Percentiles rank a stretch among this genome's conserved stretches.
Conservation (phyloP, 2,113 vertebrate genomes). For the Nanorana parkeri region DNA sequence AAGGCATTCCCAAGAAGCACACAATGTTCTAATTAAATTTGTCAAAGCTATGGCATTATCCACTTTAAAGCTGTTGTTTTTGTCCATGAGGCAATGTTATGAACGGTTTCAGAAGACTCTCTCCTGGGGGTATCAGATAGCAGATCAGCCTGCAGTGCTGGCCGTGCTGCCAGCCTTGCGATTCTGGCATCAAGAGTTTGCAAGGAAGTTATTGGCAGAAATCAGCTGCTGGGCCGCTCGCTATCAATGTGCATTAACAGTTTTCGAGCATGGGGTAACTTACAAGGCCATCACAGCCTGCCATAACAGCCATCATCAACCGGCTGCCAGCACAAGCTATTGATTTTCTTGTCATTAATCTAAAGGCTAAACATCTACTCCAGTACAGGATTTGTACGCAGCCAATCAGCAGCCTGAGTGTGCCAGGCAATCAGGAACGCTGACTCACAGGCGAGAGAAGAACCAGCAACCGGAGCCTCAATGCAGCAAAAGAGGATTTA, state of each 20-base stretch:
- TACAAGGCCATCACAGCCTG: conserved; percentile 52
- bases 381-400: conserved; percentile 5
- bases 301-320: conserved; percentile 47
- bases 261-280: conserved; percentile 49
- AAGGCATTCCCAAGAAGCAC: conserved; percentile 24
- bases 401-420: not conserved
- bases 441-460: conserved; percentile 26
- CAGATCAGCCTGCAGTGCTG: conserved; percentile 43
- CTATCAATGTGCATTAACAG: conserved; percentile 54
- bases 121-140: conserved; percentile 43
- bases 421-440: conserved; percentile 12
- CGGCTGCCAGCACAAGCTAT: conserved; percentile 50
- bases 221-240: conserved; percentile 43
- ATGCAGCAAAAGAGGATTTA: not conserved
- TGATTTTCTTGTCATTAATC: conserved; percentile 57
- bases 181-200: conserved; percentile 29
- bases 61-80: conserved; percentile 24
- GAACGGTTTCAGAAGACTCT: conserved; percentile 18
- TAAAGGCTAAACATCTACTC: conserved; percentile 48
- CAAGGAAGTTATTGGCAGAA: conserved; percentile 49
- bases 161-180: conserved; percentile 34
- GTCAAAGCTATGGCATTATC: conserved; percentile 41
- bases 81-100: conserved; percentile 33
- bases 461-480: conserved; percentile 2
- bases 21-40: conserved; percentile 41